Evolutionary conservation across 1,140 invertebrate species (phyloP), one percentile per base, ranked within the genome.

Genomic region (Scaptomyza pallida): DNA sequence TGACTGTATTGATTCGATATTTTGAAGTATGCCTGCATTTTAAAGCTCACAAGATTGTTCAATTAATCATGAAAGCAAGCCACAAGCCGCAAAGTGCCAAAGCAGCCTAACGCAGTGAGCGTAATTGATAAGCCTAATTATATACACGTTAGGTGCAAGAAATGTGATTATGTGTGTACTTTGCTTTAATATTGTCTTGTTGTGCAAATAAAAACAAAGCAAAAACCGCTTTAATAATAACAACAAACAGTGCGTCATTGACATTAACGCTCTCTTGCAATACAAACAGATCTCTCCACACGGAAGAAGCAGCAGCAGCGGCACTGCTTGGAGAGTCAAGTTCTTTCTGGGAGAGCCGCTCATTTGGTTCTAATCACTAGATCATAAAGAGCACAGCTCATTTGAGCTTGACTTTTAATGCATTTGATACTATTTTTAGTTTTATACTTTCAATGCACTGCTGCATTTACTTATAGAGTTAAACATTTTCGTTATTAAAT

Each of bases 31-130:
- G 33, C n/a, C 5, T n/a, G 12, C 33, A 4, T n/a, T 37, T 37
- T 4, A 35, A 35, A 35, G 12, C 4, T 37, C 1, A 37, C 33
- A 17, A 12, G 17, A 5, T 5, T 26, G 21, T 26, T 23, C 1
- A 26, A 23, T 47, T 1, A 26, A 9, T 8, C 5, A 26, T 13
- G 1, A 21, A 26, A 9, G 21, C 45, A 13, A 13, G 21, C 44
- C 44, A n/a, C 44, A 21, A 21, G 5, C 44, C 44, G 19, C 44
- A 21, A 45, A 45, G 26, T 45, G 17, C 12, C 16, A 21, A 45
- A 21, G 44, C 44, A 23, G 44, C 17, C 3, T 45, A 3, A 45
- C 21, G 13, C 23, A 47, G 9, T 47, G 9, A 47, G n/a, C 3
- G 21, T 47, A 26, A 26, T 13, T 47, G n/a, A 47, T 26, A 23